Base-by-base conservation (phyloP, 2,888 invertebrate species). In the Tortrix viridana region DNA sequence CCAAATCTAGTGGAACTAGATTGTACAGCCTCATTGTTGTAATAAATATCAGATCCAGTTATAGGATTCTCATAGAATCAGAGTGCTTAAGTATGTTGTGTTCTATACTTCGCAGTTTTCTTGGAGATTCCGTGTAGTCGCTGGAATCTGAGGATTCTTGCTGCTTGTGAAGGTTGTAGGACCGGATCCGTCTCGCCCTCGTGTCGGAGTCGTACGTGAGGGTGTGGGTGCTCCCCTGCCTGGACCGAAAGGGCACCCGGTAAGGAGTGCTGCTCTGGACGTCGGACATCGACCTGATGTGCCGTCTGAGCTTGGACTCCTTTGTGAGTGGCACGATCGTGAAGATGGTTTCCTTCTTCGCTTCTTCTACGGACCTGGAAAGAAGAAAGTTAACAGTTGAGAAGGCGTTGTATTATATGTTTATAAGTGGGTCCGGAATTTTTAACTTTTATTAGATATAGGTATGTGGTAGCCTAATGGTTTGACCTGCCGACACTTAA, bases 281-380 rank as follows among this genome's bases (percentile, higher is more conserved):
- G 63, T 92, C 92, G 0, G 92, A 92, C 92, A 92, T 92, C 0
- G 92, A 92, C 53, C 92, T 74, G 64, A 91, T 92, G 71, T 92
- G 92, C 62, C 92, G 80, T 69, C 89, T 76, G 46, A 78, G 68
- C 69, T 91, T 92, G 6, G 85, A 88, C 59, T 86, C 88, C 69
- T 84, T 90, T 52, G 89, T 86, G 54, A 92, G 82, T 1, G 89
- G 88, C 44, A 85, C 67, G 69, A 88, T 84, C 14, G 80, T 74
- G 65, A 84, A 72, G 54, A 81, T 66, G 58, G 75, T 77, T 47
- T 81, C 79, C 46, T 77, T 65, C 63, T 79, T 81, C 38, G 81
- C 75, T 60, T 88, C 82, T 67, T 84, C 87, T 46, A 86, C 77
- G 38, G 89, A 85, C 78, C 90, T 91, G 88, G 50, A 89, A 89